Conservation (phyloP, 1,140 invertebrate species). For the Acromyrmex heyeri region DNA sequence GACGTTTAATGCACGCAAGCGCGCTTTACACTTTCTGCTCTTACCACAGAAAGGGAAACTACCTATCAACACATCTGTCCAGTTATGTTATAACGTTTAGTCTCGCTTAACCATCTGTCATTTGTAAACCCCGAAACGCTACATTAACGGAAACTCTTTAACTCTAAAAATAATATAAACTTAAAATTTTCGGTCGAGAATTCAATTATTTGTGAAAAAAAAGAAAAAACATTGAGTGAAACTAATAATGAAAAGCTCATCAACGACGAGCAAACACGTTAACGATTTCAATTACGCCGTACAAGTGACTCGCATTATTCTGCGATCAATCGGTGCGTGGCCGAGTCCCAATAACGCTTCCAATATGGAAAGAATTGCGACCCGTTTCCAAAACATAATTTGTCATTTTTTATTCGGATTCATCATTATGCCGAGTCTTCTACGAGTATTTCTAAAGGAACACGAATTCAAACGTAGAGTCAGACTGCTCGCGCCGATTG, state of each 20-base stretch:
- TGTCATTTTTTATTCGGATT: conserved; percentile 46
- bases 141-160: neutral
- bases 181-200: neutral
- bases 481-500: conserved; percentile 36
- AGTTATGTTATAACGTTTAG: conserved; percentile 36
- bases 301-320: conserved; percentile 33
- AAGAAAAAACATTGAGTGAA: neutral
- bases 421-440: conserved; percentile 54
- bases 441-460: conserved; percentile 52
- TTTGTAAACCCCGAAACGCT: neutral
- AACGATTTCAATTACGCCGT: conserved; percentile 11
- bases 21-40: neutral
- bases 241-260: neutral
- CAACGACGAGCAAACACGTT: neutral
- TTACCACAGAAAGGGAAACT: neutral
- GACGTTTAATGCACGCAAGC: conserved; percentile 45
- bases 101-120: neutral
- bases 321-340: conserved; percentile 65
- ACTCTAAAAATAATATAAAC: neutral
- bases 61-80: conserved; percentile 5
- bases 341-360: conserved; percentile 39
- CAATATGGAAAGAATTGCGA: neutral
- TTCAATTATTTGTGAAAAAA: neutral
- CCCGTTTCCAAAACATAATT: neutral
- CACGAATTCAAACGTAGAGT: conserved; percentile 5